phyloP scores from a whole-genome alignment of 2,888 invertebrate species.

The Diloba caeruleocephala region DNA sequence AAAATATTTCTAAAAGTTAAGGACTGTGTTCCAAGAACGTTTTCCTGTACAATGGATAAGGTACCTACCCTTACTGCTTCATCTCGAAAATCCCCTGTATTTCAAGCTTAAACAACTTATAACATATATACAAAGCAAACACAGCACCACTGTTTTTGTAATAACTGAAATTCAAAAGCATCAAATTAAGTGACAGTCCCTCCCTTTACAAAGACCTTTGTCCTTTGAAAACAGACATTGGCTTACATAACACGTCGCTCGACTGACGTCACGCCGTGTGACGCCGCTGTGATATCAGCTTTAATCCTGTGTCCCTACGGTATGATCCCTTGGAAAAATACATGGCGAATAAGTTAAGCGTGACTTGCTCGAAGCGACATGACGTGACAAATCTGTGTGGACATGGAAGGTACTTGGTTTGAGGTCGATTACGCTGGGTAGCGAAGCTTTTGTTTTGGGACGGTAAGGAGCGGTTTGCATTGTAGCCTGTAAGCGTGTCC shows the following conservation, averaged over 20 bases:
- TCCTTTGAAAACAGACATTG: conserved; percentile 49
- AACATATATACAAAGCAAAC: too few relatives aligned
- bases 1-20: too few relatives aligned
- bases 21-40: too few relatives aligned
- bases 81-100: too few relatives aligned
- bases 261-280: conserved; percentile 20
- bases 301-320: conserved; percentile 33
- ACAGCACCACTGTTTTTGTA: conserved; percentile 14
- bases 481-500: too few relatives aligned
- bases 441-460: conserved; percentile 22
- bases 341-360: conserved; percentile 41
- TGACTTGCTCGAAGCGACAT: conserved; percentile 38
- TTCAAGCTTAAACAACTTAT: too few relatives aligned
- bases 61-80: too few relatives aligned
- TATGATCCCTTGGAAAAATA: conserved; percentile 44
- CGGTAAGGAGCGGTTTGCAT: conserved; percentile 13
- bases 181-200: conserved; percentile 25
- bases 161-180: conserved; percentile 9
- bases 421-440: conserved; percentile 15
- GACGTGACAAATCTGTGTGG: conserved; percentile 37
- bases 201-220: conserved; percentile 37
- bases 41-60: too few relatives aligned
- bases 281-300: conserved; percentile 32
- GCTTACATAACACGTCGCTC: conserved; percentile 26
- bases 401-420: conserved; percentile 12